Base-by-base conservation (phyloP, 2,888 invertebrate species). In the Polyommatus icarus region DNA sequence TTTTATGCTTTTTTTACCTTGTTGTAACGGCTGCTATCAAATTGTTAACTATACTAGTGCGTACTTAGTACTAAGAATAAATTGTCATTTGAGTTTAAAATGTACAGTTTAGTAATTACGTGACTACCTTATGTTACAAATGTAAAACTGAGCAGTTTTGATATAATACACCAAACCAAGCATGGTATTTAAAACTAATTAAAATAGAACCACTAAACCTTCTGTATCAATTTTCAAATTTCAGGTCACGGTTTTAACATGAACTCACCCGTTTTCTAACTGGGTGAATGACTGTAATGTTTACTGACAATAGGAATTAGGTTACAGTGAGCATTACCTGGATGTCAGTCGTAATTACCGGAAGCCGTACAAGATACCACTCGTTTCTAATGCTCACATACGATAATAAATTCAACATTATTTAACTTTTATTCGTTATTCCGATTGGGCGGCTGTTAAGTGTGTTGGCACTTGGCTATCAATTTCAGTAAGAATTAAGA, bases 291-390 rank as follows among this genome's bases (percentile, higher is more conserved):
- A 40, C 72, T n/a, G 72, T 40, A 40, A 72, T 72, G 36, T 72
- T 72, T 20, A 40, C 72, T 36, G 72, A 40, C 72, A 72, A n/a
- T 40, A 72, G 72, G 72, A 72, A 72, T 72, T 72, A 20, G 72
- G 72, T 72, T 72, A 72, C 72, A 40, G 61, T 24, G 61, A 71
- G 71, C 36, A n/a, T 71, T 18, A 40, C 72, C 36, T 72, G 71
- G 36, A 72, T 72, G 72, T 72, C 72, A 36, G 40, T 40, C 12
- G 40, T 72, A 72, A 72, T 72, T 10, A 40, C 40, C 36, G 72
- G 72, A 72, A 72, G 40, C 72, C 72, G 40, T 72, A 72, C n/a
- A 40, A 40, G 32, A 72, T 72, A 72, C n/a, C 72, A 72, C 61
- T 61, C 36, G 40, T n/a, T 10, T 0, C 36, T 36, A 20, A 72